Percentiles rank a stretch among this genome's conserved stretches.
phyloP scores from a whole-genome alignment of 2,113 vertebrate genomes.

The Aegotheles bennettii region DNA sequence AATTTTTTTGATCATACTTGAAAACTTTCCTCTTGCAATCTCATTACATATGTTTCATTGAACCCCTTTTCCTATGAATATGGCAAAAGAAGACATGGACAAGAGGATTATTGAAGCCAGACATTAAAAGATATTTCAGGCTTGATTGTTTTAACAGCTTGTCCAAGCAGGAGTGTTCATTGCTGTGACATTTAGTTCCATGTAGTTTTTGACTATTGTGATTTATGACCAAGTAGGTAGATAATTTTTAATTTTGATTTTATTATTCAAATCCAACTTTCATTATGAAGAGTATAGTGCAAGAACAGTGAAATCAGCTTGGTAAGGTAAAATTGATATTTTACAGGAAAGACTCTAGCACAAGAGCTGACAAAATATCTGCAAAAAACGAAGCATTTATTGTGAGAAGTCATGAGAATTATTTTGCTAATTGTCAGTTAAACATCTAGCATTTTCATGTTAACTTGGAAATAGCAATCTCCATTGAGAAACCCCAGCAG shows the following conservation, averaged over 20 bases:
- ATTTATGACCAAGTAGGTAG: neutral
- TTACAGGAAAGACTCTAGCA: neutral
- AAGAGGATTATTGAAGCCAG: neutral
- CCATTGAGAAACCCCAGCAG: slow-evolving; percentile 41
- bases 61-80: neutral
- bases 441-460: neutral
- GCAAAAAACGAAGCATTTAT: neutral
- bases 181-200: neutral
- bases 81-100: neutral
- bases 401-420: slow-evolving; percentile 30
- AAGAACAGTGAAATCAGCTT: neutral
- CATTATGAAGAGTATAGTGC: neutral
- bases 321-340: neutral
- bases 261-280: neutral
- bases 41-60: neutral
- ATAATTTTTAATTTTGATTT: neutral
- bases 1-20: neutral
- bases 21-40: neutral
- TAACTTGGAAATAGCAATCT: slow-evolving; percentile 37
- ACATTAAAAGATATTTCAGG: neutral
- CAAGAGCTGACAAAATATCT: neutral
- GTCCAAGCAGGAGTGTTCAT: neutral
- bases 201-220: neutral
- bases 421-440: slow-evolving; percentile 44
- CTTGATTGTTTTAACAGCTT: neutral